Conservation (phyloP, 2,797 vertebrate genomes). For the Perodicticus potto region DNA sequence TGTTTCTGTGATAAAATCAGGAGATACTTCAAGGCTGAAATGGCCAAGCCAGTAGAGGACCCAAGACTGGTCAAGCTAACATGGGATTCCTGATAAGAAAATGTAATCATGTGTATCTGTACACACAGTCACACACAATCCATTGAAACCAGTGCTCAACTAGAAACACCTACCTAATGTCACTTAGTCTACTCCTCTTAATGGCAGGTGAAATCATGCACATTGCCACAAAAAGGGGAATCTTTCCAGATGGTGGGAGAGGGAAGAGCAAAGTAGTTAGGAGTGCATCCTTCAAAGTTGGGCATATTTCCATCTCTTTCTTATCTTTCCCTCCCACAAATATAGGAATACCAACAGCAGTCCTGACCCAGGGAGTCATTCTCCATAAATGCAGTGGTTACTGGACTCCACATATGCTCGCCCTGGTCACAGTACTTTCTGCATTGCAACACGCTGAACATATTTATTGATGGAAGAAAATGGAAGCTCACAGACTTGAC, state of each 20-base stretch:
- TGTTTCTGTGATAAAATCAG: neutral
- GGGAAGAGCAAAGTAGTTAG: neutral
- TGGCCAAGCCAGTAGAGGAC: neutral
- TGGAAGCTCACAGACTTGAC: neutral
- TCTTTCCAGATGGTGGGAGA: neutral
- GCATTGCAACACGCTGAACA: neutral
- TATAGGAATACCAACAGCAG: neutral
- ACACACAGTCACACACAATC: neutral
- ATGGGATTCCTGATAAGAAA: neutral
- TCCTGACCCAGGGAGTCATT: neutral
- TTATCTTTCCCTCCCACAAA: neutral
- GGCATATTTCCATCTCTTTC: neutral
- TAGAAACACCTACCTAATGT: neutral
- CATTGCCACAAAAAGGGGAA: neutral
- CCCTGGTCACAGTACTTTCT: neutral
- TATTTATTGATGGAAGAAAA: neutral
- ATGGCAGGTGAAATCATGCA: neutral
- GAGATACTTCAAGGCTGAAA: neutral
- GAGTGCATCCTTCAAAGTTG: neutral
- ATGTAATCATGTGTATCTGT: neutral
- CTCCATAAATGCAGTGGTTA: neutral
- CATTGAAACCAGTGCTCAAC: neutral
- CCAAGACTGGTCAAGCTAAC: too few relatives aligned
- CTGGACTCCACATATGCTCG: too few relatives aligned
- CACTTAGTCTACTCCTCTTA: neutral